Evolutionary conservation across 2,888 invertebrate genomes (phyloP).

Genomic region (Urechis unicinctus): DNA sequence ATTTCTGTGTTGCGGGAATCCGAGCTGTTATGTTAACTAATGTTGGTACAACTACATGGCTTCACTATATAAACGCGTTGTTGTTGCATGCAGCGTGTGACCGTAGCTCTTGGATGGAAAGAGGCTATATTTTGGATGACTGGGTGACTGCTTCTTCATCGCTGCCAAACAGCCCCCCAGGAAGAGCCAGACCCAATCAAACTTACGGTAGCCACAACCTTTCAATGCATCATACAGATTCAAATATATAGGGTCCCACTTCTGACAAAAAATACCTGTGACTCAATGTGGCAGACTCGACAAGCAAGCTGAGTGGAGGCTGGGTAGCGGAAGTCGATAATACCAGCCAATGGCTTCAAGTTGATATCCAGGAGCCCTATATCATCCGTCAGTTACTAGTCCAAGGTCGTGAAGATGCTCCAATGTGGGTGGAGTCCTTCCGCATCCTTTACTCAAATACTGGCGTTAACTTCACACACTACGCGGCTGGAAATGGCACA

Average conservation of each 20-base stretch:
- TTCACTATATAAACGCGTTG: too few species aligned
- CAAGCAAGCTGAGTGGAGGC: constrained; percentile 24
- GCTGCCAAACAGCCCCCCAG: constrained; percentile 14
- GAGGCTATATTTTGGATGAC: constrained; percentile 26
- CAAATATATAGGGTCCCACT: too few species aligned
- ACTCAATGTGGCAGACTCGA: not conserved
- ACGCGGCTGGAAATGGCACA: constrained; percentile 1
- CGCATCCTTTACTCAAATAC: not conserved
- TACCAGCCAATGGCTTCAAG: constrained; percentile 28
- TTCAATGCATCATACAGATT: constrained; percentile 22
- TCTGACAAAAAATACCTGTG: too few species aligned
- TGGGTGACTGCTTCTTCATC: constrained; percentile 26
- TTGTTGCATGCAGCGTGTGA: constrained; percentile 29
- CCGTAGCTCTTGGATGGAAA: constrained; percentile 24
- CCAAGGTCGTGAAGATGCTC: constrained; percentile 7
- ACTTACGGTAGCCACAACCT: too few species aligned
- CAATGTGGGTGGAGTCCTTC: constrained; percentile 8
- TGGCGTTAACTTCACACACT: constrained; percentile 2
- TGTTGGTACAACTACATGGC: too few species aligned
- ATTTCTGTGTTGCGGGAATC: too few species aligned
- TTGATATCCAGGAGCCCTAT: constrained; percentile 23
- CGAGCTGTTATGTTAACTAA: too few species aligned
- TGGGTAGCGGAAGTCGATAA: constrained; percentile 34
- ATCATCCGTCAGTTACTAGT: constrained; percentile 4
- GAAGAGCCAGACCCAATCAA: constrained; percentile 24